A percentile compares a stretch with the other conserved stretches of the same genome.
Evolutionary conservation across 1,140 invertebrate genomes (phyloP).

Genomic region (Papilio dardanus): DNA sequence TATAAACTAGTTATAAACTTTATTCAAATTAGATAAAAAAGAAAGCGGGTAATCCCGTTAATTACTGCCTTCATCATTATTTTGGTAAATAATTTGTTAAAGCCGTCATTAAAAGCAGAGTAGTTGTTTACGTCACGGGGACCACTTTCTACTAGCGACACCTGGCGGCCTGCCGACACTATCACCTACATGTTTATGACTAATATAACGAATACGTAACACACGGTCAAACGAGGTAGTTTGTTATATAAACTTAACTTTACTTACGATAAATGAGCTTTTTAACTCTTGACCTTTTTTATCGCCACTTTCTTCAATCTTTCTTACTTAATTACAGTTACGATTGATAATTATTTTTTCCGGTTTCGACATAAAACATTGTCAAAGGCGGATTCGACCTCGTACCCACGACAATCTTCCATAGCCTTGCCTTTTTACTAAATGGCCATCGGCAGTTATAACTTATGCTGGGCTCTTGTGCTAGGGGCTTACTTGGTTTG

Average conservation of each 20-base stretch:
- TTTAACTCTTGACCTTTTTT: background rate
- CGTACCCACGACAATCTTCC: background rate
- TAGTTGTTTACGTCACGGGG: background rate
- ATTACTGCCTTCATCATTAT: background rate
- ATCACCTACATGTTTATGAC: background rate
- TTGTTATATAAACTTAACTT: background rate
- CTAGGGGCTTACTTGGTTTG: no score
- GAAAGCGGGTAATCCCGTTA: background rate
- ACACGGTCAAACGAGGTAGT: background rate
- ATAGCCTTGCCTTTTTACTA: no score
- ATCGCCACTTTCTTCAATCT: background rate
- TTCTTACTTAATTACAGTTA: background rate
- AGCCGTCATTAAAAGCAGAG: background rate
- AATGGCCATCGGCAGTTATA: no score
- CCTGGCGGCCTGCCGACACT: background rate
- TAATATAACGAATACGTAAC: background rate
- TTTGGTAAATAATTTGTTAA: background rate
- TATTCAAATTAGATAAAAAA: constrained; percentile 2
- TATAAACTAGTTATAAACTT: background rate
- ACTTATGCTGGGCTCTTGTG: no score
- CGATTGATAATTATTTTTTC: no score
- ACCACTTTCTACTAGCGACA: constrained; percentile 15
- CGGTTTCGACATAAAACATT: no score
- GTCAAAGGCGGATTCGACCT: background rate
- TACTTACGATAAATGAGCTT: background rate